Percentiles rank a stretch among this genome's conserved stretches.
phyloP scores from a whole-genome alignment of 2,797 vertebrate species.

The Sebastes elongatus region DNA sequence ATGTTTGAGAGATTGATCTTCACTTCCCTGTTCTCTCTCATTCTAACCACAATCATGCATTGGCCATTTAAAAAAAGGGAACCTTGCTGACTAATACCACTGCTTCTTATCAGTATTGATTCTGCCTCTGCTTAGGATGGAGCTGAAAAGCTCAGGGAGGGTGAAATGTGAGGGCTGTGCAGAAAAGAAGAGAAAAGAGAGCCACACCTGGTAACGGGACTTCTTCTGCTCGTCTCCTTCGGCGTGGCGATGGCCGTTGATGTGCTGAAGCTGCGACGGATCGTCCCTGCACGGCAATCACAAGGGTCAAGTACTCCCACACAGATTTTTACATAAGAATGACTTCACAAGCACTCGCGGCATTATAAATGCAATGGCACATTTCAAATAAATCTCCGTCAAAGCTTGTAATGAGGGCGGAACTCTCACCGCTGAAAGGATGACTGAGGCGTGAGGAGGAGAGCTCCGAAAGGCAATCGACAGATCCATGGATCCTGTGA shows the following conservation, averaged over 20 bases:
- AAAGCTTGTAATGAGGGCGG: not conserved
- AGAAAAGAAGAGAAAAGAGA: conserved; percentile 4
- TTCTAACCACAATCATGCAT: conserved; percentile 62
- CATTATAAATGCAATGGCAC: conserved; percentile 17
- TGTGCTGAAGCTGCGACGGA: conserved; percentile 92
- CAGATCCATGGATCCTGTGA: conserved; percentile 87
- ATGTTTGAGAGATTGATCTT: conserved; percentile 52
- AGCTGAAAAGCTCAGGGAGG: conserved; percentile 21
- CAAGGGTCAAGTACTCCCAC: conserved; percentile 27
- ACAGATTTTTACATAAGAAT: not conserved
- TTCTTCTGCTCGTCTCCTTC: conserved; percentile 88
- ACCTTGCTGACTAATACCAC: conserved; percentile 63
- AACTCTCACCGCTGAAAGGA: conserved; percentile 87
- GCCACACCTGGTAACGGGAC: conserved; percentile 86
- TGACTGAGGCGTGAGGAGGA: conserved; percentile 86
- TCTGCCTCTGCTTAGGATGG: conserved; percentile 42
- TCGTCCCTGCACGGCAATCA: conserved; percentile 80
- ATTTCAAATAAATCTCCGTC: not conserved
- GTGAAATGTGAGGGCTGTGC: conserved; percentile 20
- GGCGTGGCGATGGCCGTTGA: conserved; percentile 86
- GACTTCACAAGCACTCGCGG: not conserved
- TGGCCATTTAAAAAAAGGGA: conserved; percentile 59
- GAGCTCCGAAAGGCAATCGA: conserved; percentile 92
- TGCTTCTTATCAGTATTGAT: conserved; percentile 65
- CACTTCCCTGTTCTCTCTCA: conserved; percentile 44